phyloP scores from a whole-genome alignment of 2,888 invertebrate species.

The Noctua janthina region DNA sequence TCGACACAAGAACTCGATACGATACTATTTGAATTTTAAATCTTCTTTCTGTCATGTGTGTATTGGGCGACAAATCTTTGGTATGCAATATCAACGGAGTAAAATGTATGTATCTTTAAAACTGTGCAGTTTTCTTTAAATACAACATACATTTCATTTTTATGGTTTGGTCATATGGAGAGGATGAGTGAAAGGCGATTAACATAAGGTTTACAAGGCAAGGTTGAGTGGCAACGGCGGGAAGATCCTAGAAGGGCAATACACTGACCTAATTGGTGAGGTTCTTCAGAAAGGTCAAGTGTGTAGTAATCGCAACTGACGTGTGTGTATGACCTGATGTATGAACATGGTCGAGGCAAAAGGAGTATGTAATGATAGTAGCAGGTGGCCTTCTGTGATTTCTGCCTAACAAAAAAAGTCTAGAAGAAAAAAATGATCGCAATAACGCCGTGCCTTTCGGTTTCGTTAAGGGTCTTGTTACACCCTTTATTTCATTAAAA shows the following conservation, averaged over 20 bases:
- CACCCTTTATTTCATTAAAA: neutral
- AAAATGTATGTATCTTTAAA: slow-evolving; percentile 19
- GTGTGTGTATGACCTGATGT: too few species aligned
- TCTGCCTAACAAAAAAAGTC: neutral
- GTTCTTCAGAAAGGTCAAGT: neutral
- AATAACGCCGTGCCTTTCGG: too few species aligned
- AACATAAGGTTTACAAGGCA: neutral
- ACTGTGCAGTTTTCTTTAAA: neutral
- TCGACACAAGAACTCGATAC: slow-evolving; percentile 35
- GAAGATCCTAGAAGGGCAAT: neutral
- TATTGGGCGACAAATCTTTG: slow-evolving; percentile 29
- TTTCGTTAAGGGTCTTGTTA: too few species aligned
- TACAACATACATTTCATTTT: neutral
- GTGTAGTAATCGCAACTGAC: neutral
- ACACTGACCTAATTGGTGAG: neutral
- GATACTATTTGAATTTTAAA: slow-evolving; percentile 65
- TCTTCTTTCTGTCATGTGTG: slow-evolving; percentile 33
- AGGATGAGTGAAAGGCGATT: neutral
- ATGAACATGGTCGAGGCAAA: neutral
- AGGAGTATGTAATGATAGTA: neutral
- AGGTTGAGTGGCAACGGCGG: neutral
- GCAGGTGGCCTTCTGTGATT: neutral
- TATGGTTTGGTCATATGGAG: neutral
- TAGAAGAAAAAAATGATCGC: too few species aligned
- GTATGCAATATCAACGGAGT: slow-evolving; percentile 32